Percentiles rank a stretch among this genome's conserved stretches.
Evolutionary conservation across 2,113 vertebrate genomes (phyloP).

Genomic region (Girardinichthys multiradiatus): DNA sequence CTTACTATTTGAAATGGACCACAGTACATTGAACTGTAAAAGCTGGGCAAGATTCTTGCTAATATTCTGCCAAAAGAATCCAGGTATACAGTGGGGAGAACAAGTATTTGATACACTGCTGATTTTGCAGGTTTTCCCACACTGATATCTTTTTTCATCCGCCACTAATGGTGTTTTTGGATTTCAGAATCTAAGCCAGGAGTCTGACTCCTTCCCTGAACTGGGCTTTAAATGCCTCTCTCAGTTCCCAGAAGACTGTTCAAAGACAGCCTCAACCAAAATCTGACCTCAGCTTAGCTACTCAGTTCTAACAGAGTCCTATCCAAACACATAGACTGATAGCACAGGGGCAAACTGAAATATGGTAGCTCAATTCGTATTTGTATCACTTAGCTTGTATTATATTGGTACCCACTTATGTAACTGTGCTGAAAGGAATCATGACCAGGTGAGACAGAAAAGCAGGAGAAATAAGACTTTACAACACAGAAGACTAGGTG

Average conservation of each 20-base stretch:
- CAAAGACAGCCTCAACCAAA: constrained; percentile 38
- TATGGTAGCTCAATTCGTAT: too few species aligned
- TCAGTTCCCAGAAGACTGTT: constrained; percentile 39
- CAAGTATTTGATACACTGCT: too few species aligned
- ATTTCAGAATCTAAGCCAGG: constrained; percentile 29
- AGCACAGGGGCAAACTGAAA: neutral
- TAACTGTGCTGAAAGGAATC: neutral
- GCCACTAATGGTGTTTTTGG: constrained; percentile 24
- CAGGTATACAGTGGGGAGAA: too few species aligned
- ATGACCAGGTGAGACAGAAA: too few species aligned
- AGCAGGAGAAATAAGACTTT: neutral
- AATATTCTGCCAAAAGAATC: too few species aligned
- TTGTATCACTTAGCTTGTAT: too few species aligned
- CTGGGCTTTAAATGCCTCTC: constrained; percentile 28
- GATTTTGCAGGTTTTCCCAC: too few species aligned
- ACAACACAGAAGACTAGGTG: too few species aligned
- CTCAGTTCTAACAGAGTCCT: constrained; percentile 11
- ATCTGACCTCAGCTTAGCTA: constrained; percentile 31
- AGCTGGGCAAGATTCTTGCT: too few species aligned
- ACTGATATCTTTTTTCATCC: constrained; percentile 21
- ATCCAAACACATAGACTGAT: constrained; percentile 2
- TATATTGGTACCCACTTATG: too few species aligned
- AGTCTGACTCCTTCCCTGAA: constrained; percentile 43
- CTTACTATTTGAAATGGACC: too few species aligned
- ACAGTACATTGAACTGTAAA: too few species aligned